phyloP scores from a whole-genome alignment of 1,140 invertebrate species.

The Atta cephalotes region DNA sequence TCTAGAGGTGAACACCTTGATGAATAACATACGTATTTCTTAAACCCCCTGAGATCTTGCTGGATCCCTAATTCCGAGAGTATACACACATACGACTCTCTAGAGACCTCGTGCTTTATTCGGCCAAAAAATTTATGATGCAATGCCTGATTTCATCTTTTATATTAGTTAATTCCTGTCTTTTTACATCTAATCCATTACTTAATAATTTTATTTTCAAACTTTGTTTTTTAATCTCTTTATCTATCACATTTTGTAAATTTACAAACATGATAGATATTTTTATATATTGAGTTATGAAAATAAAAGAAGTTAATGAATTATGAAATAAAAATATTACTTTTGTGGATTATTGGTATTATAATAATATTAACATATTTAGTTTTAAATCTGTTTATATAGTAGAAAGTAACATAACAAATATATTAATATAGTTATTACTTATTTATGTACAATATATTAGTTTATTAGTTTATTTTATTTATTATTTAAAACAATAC shows the following conservation, averaged over 20 bases:
- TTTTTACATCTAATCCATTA: slow-evolving; percentile 10
- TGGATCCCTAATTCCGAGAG: slow-evolving; percentile 48
- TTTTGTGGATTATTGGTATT: not conserved
- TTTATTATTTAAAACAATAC: not conserved
- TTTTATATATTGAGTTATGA: not conserved
- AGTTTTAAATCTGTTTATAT: slow-evolving; percentile 10
- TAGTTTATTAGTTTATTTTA: not conserved
- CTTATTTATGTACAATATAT: not conserved
- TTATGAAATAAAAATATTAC: slow-evolving; percentile 5
- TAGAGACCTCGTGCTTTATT: slow-evolving; percentile 38
- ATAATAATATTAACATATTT: not conserved
- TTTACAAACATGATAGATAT: not conserved
- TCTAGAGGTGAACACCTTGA: slow-evolving; percentile 24
- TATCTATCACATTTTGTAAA: not conserved
- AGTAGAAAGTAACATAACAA: not conserved
- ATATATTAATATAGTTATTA: not conserved
- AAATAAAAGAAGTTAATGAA: not conserved
- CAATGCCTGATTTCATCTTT: slow-evolving; percentile 26
- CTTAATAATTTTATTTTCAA: not conserved
- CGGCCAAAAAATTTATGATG: slow-evolving; percentile 42
- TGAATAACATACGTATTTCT: slow-evolving; percentile 50
- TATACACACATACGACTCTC: slow-evolving; percentile 53
- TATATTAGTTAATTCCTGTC: not conserved
- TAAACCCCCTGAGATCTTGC: slow-evolving; percentile 32
- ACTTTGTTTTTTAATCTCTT: not conserved